Evolutionary conservation across 2,888 invertebrate species (phyloP), one percentile per base, ranked within the genome.

Genomic region (Agrilus cyanescens): DNA sequence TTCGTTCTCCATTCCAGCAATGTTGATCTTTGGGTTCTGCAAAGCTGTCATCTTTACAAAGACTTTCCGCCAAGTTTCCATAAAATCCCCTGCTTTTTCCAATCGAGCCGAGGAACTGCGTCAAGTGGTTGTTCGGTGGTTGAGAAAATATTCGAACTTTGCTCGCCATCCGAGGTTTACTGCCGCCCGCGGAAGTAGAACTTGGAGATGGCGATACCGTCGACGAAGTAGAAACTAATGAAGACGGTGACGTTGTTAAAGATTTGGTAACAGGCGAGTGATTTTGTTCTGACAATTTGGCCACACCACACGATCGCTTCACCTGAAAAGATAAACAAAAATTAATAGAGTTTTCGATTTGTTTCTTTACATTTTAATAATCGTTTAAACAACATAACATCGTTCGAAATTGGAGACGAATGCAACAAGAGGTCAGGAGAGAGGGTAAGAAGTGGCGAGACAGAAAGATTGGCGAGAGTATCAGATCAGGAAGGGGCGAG

Each of bases 1-100:
- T 71, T 47, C 75, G 65, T 52, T 81, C 78, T 38, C 88, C 88
- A 59, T 87, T 88, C 88, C 88, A 89, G 65, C 89, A 89, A 49
- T 73, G 74, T 46, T 80, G 78, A 52, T 78, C 77, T 32, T 74
- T 72, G 25, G 74, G 72, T 37, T 75, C 76, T 4, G 81, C 77
- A 50, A 82, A 76, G 53, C 76, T 76, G 1, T 78, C 76, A 51
- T 86, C 82, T 50, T 80, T 78, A 66, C 88, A 89, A 39, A 88
- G 68, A 55, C 78, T 76, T 65, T 88, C 85, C 4, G 90, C 85
- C 32, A 93, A 73, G 53, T 80, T 78, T 29, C 82, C 77, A 68
- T 89, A 94, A 63, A 93, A 85, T 55, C 85, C 84, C 64, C 83
- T 83, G 45, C 84, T 86, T 57, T 75, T 74, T 15, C 77, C 75